These are phyloP conservation scores for Tenodera sinensis DNA, from an alignment of 2,888 invertebrate genomes.

Conservation along the genomic window DNA sequence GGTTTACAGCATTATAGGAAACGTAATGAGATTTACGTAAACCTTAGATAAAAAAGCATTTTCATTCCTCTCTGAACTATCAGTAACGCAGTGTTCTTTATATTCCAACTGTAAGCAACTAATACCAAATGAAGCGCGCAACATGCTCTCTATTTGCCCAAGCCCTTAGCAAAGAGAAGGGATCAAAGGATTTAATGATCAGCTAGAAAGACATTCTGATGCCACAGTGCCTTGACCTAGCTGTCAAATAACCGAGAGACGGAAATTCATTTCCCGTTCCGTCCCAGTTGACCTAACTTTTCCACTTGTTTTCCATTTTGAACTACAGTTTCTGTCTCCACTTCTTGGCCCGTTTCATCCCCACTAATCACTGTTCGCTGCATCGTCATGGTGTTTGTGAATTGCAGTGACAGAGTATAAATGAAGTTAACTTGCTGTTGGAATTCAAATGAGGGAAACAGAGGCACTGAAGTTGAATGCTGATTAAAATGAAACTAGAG, in stretches of 20 bases:
- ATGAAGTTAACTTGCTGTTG: neutral
- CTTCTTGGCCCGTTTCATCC: neutral
- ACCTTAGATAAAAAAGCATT: neutral
- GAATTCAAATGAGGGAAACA: neutral
- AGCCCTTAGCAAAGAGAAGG: neutral
- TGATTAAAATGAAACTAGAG: neutral
- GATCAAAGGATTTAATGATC: neutral
- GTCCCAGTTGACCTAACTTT: neutral
- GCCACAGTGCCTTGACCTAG: neutral
- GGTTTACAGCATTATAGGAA: too few species aligned
- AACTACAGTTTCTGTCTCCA: neutral
- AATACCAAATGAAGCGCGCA: neutral
- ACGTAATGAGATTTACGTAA: too few species aligned
- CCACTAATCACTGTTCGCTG: neutral
- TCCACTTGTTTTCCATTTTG: neutral
- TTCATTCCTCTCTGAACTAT: neutral
- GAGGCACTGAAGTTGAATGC: neutral
- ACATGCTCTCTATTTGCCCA: neutral
- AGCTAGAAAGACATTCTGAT: neutral
- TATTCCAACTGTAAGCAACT: neutral
- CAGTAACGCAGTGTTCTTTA: neutral
- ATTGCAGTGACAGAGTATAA: neutral
- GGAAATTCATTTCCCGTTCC: neutral
- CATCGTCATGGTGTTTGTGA: neutral
- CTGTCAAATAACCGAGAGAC: neutral